These are phyloP conservation scores for Drosophila asahinai DNA, from an alignment of 1,140 invertebrate genomes.

Conservation along the genomic window DNA sequence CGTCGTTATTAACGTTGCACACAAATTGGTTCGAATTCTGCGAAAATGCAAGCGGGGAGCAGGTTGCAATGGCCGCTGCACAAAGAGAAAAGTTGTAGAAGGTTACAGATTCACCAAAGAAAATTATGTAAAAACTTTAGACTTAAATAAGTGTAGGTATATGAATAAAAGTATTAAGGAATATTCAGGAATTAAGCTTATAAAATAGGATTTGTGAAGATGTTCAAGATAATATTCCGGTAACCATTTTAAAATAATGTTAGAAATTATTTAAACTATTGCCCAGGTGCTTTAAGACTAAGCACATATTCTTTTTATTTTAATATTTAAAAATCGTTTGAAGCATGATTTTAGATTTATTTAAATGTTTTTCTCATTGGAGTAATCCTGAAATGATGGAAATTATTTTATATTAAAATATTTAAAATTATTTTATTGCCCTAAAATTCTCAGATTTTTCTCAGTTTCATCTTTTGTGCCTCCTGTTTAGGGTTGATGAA, in stretches of 20 bases:
- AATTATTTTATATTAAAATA: neutral
- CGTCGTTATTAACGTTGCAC: constrained; percentile 73
- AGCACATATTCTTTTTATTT: too few species aligned
- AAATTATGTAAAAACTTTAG: too few species aligned
- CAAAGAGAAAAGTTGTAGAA: constrained; percentile 1
- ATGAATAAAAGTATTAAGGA: neutral
- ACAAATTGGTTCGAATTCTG: constrained; percentile 81
- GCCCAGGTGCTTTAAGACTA: too few species aligned
- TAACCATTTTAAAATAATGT: neutral
- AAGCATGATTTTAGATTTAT: too few species aligned
- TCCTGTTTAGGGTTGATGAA: constrained; percentile 30
- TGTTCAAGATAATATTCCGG: neutral
- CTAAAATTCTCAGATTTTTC: neutral
- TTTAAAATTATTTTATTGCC: neutral
- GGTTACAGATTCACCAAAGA: too few species aligned
- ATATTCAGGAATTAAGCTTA: neutral
- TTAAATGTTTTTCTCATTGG: neutral
- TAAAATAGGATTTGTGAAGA: too few species aligned
- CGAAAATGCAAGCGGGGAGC: constrained; percentile 61
- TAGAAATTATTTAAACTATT: neutral
- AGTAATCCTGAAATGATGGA: neutral
- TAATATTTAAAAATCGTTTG: too few species aligned
- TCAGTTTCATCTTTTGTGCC: neutral
- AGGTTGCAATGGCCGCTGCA: constrained; percentile 58
- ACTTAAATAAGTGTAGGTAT: neutral